Evolutionary conservation across 2,113 vertebrate genomes (phyloP), one percentile per base, ranked within the genome.

Genomic region (Leuciscus idus): DNA sequence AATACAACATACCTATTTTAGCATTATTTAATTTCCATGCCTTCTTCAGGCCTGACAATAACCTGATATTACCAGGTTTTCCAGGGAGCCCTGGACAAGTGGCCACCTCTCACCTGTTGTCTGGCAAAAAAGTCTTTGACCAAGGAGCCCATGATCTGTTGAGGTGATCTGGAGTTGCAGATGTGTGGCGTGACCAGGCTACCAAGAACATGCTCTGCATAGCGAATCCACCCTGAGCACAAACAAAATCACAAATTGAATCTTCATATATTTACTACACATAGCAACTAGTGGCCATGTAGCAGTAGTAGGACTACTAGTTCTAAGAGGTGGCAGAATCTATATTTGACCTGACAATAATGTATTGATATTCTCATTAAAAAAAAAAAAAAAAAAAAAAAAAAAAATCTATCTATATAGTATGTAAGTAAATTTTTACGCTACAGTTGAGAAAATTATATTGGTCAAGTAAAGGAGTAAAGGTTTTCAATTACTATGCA

Each of bases 91-190:
- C 48, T 5, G 26, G 48, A 52, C 26, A 70, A 30, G 11, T 23
- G 1, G 6, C 33, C 21, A 81, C 4, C 3, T 39, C 90, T 93
- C 80, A 99, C 98, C 96, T 99, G 96, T 90, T 97, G 96, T 77
- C 94, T 95, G 36, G 95, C 95, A 90, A 99, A 99, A 90, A 96
- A 99, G 87, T 97, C 96, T 93, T 99, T 99, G 88, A 99, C 95
- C 89, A 99, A 93, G 13, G 96, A 96, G 70, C 98, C 98, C 98
- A 99, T 99, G 90, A 99, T 95, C 94, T 98, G 98, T 91, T 99
- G 98, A 0, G 98, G 96, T 33, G 98, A 99, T 88, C 96, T 97
- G 86, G 97, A 96, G 36, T 96, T 97, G 94, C 98, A 98, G 89
- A 99, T 98, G 91, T 98, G 96, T 76, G 98, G 95, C 1, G 96